Conservation (phyloP, 2,888 invertebrate genomes). For the Tetragnatha montana region DNA sequence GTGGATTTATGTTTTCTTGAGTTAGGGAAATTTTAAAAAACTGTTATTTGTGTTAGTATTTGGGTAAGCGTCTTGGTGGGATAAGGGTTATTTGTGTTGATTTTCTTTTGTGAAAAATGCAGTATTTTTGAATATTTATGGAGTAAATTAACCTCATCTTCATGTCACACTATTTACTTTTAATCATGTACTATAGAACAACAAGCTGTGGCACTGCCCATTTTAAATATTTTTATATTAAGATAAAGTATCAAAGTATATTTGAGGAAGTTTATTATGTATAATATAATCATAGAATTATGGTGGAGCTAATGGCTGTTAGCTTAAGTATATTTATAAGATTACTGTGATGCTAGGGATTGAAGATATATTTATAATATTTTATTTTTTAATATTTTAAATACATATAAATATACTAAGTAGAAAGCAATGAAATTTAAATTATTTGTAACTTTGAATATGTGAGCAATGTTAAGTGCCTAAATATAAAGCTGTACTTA, state of each 20-base stretch:
- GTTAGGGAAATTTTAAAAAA: not conserved
- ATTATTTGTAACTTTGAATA: not conserved
- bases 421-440: not conserved
- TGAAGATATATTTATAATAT: not conserved
- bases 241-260: slow-evolving; percentile 3
- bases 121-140: not conserved
- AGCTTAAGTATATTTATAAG: not conserved
- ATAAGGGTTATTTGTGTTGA: not conserved
- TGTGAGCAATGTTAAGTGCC: not conserved
- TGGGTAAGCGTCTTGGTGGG: not conserved
- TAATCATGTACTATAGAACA: not conserved
- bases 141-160: not conserved
- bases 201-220: slow-evolving; percentile 54
- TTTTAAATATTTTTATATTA: slow-evolving; percentile 27
- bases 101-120: not conserved
- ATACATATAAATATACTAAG: not conserved
- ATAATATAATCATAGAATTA: slow-evolving; percentile 3
- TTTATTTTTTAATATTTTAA: not conserved
- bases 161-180: not conserved
- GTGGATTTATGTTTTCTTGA: not conserved
- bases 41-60: not conserved
- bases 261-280: slow-evolving; percentile 8
- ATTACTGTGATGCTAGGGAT: not conserved
- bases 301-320: not conserved
- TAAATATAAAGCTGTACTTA: not conserved